These are phyloP conservation scores for Phocides pigmalion DNA, from an alignment of 1,140 invertebrate genomes.

Conservation along the genomic window DNA sequence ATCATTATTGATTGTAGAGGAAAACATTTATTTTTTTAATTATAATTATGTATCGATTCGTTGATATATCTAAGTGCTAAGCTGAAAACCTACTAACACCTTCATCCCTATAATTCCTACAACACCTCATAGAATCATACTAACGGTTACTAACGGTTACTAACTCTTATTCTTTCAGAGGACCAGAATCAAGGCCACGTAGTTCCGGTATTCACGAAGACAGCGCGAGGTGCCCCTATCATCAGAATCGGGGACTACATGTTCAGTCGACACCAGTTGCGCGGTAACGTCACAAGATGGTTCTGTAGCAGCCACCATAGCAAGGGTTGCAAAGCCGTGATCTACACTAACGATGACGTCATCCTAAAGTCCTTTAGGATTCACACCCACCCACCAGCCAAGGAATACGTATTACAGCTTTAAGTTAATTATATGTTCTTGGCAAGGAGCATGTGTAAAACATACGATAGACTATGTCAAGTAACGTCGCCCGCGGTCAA, in stretches of 20 bases:
- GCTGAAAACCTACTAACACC: no score
- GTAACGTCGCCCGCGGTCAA: no score
- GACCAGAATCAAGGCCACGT: background rate
- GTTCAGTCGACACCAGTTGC: slow-evolving; percentile 38
- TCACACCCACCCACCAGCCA: slow-evolving; percentile 35
- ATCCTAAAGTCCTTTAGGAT: slow-evolving; percentile 41
- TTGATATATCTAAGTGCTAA: no score
- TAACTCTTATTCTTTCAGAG: background rate
- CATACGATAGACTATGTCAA: no score
- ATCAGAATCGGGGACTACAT: slow-evolving; percentile 36
- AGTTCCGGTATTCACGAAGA: background rate
- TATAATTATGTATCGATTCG: no score
- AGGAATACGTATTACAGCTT: slow-evolving; percentile 8
- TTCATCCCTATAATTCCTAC: no score
- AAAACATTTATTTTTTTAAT: no score
- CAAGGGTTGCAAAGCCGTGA: slow-evolving; percentile 47
- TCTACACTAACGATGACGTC: slow-evolving; percentile 44
- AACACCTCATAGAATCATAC: no score
- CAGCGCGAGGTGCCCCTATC: background rate
- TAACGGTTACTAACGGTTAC: no score
- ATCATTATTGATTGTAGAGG: no score
- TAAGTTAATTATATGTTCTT: no score
- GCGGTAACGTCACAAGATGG: slow-evolving; percentile 44
- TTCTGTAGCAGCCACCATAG: slow-evolving; percentile 44
- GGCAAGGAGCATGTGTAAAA: no score